Base-by-base conservation (phyloP, 2,113 vertebrate genomes). In the Sprattus sprattus region DNA sequence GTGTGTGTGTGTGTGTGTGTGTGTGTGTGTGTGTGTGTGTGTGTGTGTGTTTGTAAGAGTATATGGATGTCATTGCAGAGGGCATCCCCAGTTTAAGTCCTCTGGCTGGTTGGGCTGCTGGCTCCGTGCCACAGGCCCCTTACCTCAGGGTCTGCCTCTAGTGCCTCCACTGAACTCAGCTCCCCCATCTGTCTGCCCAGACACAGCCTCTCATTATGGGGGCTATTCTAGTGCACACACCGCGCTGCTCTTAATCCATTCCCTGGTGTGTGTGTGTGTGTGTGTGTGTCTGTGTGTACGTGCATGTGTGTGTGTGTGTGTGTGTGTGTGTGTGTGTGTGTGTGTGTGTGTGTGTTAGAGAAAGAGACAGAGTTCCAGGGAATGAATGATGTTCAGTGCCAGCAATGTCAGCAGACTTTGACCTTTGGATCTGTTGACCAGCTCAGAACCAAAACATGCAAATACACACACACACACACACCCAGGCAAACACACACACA, bases 321-420 rank as follows among this genome's bases (percentile, higher is more conserved):
- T 71, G 64, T 71, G 64, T 71, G 64, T 32, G 64, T 71, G 64
- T 71, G 64, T 67, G 64, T 71, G 64, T 71, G 64, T 71, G 64
- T 71, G 8, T 28, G 64, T n/a, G 20, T n/a, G 57, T n/a, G 57
- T n/a, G 22, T 20, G 60, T 15, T 6, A 15, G 20, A 22, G 54
- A n/a, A 18, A 60, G 16, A 67, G 60, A 25, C n/a, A 9, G 22
- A 25, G 28, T 8, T 71, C 64, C 64, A 28, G 64, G n/a, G 25
- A 13, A 28, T 71, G 25, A 71, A 25, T 13, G 64, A 71, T 71
- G 25, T 64, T 64, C 15, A 64, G 57, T 64, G 20, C 57, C 18
- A 28, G 39, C 39, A 60, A 2, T 64, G 20, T 22, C 60, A n/a
- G 71, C 54, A 39, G 28, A 39, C 32, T 0, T 15, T 39, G 71